Evolutionary conservation across 64 coral and sea anemone genomes (phyloP).

Genomic region (Montipora foliosa): DNA sequence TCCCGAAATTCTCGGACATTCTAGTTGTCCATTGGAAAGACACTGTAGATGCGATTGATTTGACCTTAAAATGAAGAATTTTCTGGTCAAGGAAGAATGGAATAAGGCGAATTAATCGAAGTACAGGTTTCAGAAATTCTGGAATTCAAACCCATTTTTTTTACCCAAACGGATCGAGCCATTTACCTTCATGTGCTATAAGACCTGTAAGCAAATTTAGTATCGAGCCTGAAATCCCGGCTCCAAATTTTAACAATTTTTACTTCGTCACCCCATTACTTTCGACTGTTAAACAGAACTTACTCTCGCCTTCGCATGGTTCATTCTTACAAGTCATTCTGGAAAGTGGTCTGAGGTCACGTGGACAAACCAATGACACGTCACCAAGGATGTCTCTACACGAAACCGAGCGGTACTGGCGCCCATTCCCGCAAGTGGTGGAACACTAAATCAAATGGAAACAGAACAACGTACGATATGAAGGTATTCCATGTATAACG

Average conservation of each 20-base stretch:
- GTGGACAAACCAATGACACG: conserved; percentile 55
- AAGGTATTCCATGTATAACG: not conserved
- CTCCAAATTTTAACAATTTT: not conserved
- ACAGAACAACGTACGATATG: not conserved
- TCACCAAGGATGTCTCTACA: conserved; percentile 38
- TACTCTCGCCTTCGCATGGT: conserved; percentile 49
- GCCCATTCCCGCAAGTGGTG: conserved; percentile 65
- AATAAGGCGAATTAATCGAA: too few relatives aligned
- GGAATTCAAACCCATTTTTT: too few relatives aligned
- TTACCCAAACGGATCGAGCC: too few relatives aligned
- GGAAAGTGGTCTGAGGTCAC: conserved; percentile 24
- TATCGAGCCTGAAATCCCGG: too few relatives aligned
- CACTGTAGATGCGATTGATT: too few relatives aligned
- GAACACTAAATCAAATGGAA: conserved; percentile 57
- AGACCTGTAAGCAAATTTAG: too few relatives aligned
- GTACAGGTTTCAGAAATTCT: too few relatives aligned
- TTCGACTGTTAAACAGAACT: not conserved
- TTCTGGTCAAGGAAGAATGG: too few relatives aligned
- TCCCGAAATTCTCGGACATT: too few relatives aligned
- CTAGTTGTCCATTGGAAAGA: too few relatives aligned
- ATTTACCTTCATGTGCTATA: too few relatives aligned
- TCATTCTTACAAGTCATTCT: conserved; percentile 25
- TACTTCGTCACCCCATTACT: not conserved
- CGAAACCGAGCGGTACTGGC: conserved; percentile 37
- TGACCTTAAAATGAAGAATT: too few relatives aligned